Base-by-base conservation (phyloP, 2,113 vertebrate species). In the Oncorhynchus nerka region DNA sequence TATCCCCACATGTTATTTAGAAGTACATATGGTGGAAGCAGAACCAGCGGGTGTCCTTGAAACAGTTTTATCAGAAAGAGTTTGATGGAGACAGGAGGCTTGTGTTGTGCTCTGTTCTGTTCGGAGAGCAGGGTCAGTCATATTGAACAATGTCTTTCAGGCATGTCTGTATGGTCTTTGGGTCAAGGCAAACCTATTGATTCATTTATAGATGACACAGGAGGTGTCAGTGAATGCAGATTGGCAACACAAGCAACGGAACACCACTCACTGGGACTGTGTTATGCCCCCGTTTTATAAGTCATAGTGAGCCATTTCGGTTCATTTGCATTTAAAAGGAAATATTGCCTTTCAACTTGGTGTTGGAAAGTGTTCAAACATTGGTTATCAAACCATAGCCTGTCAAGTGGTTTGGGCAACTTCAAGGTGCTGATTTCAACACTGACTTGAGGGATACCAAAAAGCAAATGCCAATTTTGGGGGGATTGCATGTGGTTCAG, bases 291-390 rank as follows among this genome's bases (percentile, higher is more conserved):
- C 32, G 5, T 86, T 86, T 80, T 74, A 74, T 65, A 49, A 28
- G 15, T 74, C 71, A 68, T 20, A 39, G 9, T 75, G 72, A 70
- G 13, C 82, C 78, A 28, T 81, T 74, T 39, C 0, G 8, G 34
- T 8, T 39, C 15, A 85, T 89, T 84, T 83, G 62, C 86, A 89
- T 84, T 75, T 84, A 78, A 89, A 86, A 88, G 71, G 70, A n/a
- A 61, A 20, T 57, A 75, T n/a, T 15, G 80, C 69, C 71, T 80
- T 64, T 78, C 65, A 81, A 77, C 72, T 79, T 64, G 34, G 70
- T 24, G 68, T 13, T 68, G 76, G 75, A 78, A 76, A 74, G 73
- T 67, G 70, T 71, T 82, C 64, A 78, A 51, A 76, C 67, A 24
- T 68, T 69, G 80, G 85, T 86, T 82, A 81, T 70, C 55, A 48